Base-by-base conservation (phyloP, 2,888 invertebrate genomes). In the Lochmaea capreae region DNA sequence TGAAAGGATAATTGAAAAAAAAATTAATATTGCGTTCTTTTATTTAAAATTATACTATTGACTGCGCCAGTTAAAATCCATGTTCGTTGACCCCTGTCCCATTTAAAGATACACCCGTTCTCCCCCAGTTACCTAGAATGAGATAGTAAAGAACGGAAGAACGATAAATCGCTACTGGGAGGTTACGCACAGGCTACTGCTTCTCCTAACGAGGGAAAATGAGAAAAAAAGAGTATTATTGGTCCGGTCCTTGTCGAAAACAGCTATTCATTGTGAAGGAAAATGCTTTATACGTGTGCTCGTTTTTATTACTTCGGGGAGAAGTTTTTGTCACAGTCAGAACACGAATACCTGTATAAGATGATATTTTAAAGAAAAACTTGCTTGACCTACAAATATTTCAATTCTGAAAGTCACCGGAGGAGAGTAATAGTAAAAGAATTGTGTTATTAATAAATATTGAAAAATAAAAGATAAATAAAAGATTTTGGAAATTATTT, bases 131-230 rank as follows among this genome's bases (percentile, higher is more conserved):
- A 52, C 49, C 16, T 65, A 63, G 67, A 71, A 65, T 63, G 61
- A 67, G 71, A 63, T 67, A 59, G 75, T 57, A 75, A 46, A 77
- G 79, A 79, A 80, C 77, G 81, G 82, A 71, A 58, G 72, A 67
- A 67, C 71, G 84, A 85, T 85, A 84, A 85, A 84, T 84, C 82
- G 81, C 81, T 82, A 82, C 83, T 83, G 82, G 82, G 65, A 58
- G 72, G 75, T 71, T 71, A 76, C 81, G 82, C 80, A 81, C 82
- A 81, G 82, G 80, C 79, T 81, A 80, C 79, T 82, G 81, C 82
- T 80, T 79, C 79, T 80, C 77, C 79, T 83, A 83, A 84, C 82
- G 81, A 82, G 81, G 75, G 76, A 81, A 79, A 81, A 79, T 71
- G 71, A 68, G 76, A 73, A 73, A 76, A 54, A 77, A 77, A 77